These are phyloP conservation scores for Ophiothrix spiculata DNA, from an alignment of 35 echinoderm and acorn worm genomes.

Conservation along the genomic window DNA sequence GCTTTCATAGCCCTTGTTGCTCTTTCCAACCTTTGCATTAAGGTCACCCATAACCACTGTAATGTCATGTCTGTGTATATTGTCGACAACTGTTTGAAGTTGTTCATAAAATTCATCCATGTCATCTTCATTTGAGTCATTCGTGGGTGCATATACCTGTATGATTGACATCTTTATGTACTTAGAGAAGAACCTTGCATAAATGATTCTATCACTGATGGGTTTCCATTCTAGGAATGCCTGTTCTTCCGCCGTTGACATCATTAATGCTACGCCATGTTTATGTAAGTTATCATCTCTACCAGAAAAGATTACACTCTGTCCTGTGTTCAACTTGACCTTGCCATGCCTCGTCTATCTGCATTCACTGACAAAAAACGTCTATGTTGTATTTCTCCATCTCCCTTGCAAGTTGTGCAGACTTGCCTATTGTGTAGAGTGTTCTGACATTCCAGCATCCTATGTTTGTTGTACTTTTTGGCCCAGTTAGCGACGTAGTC, in stretches of 20 bases:
- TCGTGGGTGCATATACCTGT: slow-evolving; percentile 16
- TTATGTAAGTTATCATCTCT: slow-evolving; percentile 26
- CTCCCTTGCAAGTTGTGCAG: slow-evolving; percentile 13
- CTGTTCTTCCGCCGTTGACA: background rate
- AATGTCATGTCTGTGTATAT: background rate
- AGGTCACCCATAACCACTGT: slow-evolving; percentile 11
- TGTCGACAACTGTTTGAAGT: background rate
- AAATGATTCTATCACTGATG: slow-evolving; percentile 19
- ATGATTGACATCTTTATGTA: slow-evolving; percentile 5
- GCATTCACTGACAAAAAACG: slow-evolving; percentile 28
- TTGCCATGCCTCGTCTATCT: slow-evolving; percentile 20
- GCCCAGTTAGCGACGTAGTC: too few species aligned
- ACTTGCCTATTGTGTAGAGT: slow-evolving; percentile 13
- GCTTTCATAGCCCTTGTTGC: background rate
- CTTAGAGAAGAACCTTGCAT: background rate
- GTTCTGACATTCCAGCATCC: slow-evolving; percentile 38
- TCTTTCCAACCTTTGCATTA: slow-evolving; percentile 34
- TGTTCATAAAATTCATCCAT: background rate
- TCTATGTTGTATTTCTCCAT: slow-evolving; percentile 24
- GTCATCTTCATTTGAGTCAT: background rate
- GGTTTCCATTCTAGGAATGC: slow-evolving; percentile 18
- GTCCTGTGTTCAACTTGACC: background rate
- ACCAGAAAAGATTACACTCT: slow-evolving; percentile 25
- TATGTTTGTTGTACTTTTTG: too few species aligned
- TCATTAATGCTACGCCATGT: slow-evolving; percentile 24